Evolutionary conservation across 1,140 invertebrate genomes (phyloP), one percentile per base, ranked within the genome.

Genomic region (Episyrphus balteatus): DNA sequence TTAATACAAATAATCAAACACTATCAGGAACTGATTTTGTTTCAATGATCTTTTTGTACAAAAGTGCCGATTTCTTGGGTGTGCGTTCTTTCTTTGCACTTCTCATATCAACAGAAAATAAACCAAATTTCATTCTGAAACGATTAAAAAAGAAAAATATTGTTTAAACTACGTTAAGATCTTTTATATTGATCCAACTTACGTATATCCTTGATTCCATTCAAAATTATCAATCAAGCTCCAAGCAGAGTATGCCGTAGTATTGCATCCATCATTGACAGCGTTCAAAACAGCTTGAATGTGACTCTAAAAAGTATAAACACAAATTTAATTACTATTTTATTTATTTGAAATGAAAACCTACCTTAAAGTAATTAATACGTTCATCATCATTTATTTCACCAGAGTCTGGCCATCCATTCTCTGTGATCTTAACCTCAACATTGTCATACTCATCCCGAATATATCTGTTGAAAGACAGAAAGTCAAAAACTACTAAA

Each of bases 371-470:
- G 45, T 47, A 59, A 45, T 42, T 38, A 19, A 80, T 63, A 43
- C 80, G 65, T 8, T 68, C 62, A 0, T 51, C 18, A 54, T 85
- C 81, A 19, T 75, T 48, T 2, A 78, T 40, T 6, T 74, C 73
- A 2, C 67, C 70, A 42, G 59, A 59, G 64, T 72, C 73, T 43
- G 67, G 73, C 66, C 62, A 75, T 18, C 85, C 85, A 58, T 86
- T 87, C 73, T 87, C 85, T 1, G 81, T 81, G 2, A 88, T 70
- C 8, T 80, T 66, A 1, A 86, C 68, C n/a, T n/a, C n/a, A n/a
- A n/a, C n/a, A n/a, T n/a, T n/a, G n/a, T n/a, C n/a, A n/a, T n/a
- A n/a, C n/a, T 72, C 63, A 0, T 69, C 58, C 41, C 73, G 72
- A 11, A 88, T 73, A 73, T 77, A 81, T 36, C 77, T 77, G 12